Percentiles rank a stretch among this genome's conserved stretches.
These are phyloP conservation scores for Microtus montanus DNA, from an alignment of 2,113 vertebrate genomes.

Conservation along the genomic window DNA sequence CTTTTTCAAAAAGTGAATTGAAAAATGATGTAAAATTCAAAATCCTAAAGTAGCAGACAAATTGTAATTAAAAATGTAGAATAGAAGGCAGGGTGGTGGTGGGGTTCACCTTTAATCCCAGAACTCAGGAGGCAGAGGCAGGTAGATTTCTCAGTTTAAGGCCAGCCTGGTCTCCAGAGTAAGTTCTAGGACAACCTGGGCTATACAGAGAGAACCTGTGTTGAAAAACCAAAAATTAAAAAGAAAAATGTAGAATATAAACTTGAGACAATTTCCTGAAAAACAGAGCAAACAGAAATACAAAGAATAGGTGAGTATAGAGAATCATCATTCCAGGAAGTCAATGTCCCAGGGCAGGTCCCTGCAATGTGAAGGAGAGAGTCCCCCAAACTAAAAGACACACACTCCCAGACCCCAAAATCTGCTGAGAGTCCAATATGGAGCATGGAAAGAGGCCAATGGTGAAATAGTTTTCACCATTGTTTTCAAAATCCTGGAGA, in stretches of 20 bases:
- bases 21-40: not conserved
- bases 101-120: not conserved
- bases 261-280: not conserved
- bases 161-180: not conserved
- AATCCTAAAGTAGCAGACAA: conserved; percentile 15
- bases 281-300: not conserved
- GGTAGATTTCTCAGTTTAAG: not conserved
- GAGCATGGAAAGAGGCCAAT: not conserved
- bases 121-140: not conserved
- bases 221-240: not conserved
- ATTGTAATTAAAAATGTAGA: not conserved
- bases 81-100: not conserved
- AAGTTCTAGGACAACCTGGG: not conserved
- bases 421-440: not conserved
- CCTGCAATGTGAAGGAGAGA: not conserved
- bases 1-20: not conserved
- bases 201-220: not conserved
- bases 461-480: not conserved
- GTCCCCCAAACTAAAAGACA: not conserved
- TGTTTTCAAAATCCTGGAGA: not conserved
- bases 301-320: not conserved
- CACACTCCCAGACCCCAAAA: not conserved
- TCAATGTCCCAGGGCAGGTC: not conserved
- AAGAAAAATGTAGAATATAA: conserved; percentile 11
- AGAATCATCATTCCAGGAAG: not conserved